Conservation (phyloP, 1,140 invertebrate genomes). For the Drosophila jambulina region DNA sequence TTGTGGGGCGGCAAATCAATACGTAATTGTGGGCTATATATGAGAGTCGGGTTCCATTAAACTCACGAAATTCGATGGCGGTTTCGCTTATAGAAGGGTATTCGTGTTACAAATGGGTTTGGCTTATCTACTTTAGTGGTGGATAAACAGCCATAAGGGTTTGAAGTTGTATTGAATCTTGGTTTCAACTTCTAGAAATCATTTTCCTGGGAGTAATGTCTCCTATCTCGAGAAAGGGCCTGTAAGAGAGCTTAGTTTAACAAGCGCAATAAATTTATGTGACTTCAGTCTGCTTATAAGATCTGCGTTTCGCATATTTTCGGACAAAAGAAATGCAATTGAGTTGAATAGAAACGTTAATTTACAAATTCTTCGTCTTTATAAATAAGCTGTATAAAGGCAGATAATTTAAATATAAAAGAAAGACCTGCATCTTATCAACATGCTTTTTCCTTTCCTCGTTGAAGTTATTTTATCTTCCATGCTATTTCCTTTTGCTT, state of each 20-base stretch:
- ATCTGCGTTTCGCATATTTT: neutral
- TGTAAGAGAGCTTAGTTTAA: neutral
- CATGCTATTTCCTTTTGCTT: neutral
- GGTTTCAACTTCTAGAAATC: too few species aligned
- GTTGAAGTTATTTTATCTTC: neutral
- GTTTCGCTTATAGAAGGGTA: neutral
- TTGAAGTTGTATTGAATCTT: neutral
- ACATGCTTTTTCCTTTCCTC: neutral
- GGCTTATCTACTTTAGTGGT: neutral
- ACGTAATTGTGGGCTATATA: slow-evolving; percentile 13
- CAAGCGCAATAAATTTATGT: neutral
- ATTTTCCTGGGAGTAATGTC: neutral
- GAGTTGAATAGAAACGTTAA: neutral
- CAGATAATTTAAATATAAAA: neutral
- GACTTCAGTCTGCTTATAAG: neutral
- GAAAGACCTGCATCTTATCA: neutral
- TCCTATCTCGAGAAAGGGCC: neutral
- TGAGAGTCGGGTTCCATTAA: slow-evolving; percentile 3
- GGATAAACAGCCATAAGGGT: too few species aligned
- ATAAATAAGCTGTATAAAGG: neutral
- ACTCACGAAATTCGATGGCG: neutral
- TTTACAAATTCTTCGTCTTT: neutral
- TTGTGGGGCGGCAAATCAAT: slow-evolving; percentile 2
- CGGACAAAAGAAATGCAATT: slow-evolving; percentile 2
- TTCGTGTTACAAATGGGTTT: neutral